These are phyloP conservation scores for Coilia nasus DNA, from an alignment of 2,797 vertebrate species.

Conservation along the genomic window DNA sequence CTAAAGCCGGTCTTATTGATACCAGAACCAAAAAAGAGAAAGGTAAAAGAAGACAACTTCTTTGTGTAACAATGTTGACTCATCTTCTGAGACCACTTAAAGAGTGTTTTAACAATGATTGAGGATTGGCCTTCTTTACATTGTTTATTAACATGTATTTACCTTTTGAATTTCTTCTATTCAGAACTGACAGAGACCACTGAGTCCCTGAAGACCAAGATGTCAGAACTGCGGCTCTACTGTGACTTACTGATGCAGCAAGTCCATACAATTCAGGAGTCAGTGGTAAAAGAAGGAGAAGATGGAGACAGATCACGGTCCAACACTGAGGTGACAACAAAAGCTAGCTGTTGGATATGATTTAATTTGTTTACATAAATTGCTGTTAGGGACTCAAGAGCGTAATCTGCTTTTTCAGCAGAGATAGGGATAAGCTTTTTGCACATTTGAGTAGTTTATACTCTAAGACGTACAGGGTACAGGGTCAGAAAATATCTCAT, in stretches of 20 bases:
- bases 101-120: no score
- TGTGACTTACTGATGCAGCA: constrained; percentile 97
- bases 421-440: not conserved
- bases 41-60: constrained; percentile 55
- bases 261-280: constrained; percentile 95
- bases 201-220: constrained; percentile 96
- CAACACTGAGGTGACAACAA: constrained; percentile 80
- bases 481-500: no score
- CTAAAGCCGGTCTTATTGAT: constrained; percentile 92
- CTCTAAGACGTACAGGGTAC: no score
- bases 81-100: no score
- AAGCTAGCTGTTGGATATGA: constrained; percentile 7
- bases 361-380: not conserved
- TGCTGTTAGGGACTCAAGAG: not conserved
- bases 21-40: constrained; percentile 88
- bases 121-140: not conserved
- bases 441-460: not conserved
- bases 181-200: constrained; percentile 88
- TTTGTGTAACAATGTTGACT: not conserved
- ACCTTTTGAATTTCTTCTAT: constrained; percentile 46
- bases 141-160: not conserved
- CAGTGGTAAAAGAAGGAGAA: constrained; percentile 77
- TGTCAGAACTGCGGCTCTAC: constrained; percentile 97
- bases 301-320: constrained; percentile 73
- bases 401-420: not conserved